phyloP scores from a whole-genome alignment of 2,888 invertebrate species.

The Ennomos fuscantarius region DNA sequence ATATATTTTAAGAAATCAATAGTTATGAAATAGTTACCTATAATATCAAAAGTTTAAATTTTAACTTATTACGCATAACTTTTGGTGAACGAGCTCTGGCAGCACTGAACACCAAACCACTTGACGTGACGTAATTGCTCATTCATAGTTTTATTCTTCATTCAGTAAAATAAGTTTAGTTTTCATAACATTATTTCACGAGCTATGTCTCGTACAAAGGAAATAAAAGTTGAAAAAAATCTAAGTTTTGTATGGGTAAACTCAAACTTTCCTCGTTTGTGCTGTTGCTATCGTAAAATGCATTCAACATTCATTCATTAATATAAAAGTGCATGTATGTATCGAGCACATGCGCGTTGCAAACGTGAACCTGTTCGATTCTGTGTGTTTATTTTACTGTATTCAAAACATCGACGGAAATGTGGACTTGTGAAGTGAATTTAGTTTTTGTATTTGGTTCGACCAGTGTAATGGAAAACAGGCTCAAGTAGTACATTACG shows the following conservation, averaged over 20 bases:
- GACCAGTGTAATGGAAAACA: conserved; percentile 61
- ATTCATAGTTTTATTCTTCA: conserved; percentile 84
- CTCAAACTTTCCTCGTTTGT: conserved; percentile 43
- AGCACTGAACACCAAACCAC: conserved; percentile 31
- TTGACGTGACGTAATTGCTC: conserved; percentile 83
- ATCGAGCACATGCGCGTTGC: conserved; percentile 78
- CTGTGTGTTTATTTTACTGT: conserved; percentile 48
- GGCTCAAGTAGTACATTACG: conserved; percentile 82
- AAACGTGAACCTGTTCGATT: conserved; percentile 57
- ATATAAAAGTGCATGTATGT: conserved; percentile 70
- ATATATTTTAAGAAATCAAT: too few species aligned
- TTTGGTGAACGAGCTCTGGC: too few species aligned
- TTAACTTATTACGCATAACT: too few species aligned
- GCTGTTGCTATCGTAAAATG: conserved; percentile 56
- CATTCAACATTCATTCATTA: conserved; percentile 81
- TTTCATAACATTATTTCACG: conserved; percentile 67
- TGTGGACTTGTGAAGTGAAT: conserved; percentile 55
- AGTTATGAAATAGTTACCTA: too few species aligned
- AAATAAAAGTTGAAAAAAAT: conserved; percentile 24
- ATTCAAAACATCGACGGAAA: conserved; percentile 52
- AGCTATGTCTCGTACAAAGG: conserved; percentile 56
- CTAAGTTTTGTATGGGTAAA: conserved; percentile 17
- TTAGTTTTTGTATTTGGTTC: conserved; percentile 58
- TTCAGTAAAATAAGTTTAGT: conserved; percentile 63
- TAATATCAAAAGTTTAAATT: too few species aligned